A percentile compares a stretch with the other conserved stretches of the same genome.
Evolutionary conservation across 1,140 invertebrate genomes (phyloP).

Genomic region (Branchinecta lindahli): DNA sequence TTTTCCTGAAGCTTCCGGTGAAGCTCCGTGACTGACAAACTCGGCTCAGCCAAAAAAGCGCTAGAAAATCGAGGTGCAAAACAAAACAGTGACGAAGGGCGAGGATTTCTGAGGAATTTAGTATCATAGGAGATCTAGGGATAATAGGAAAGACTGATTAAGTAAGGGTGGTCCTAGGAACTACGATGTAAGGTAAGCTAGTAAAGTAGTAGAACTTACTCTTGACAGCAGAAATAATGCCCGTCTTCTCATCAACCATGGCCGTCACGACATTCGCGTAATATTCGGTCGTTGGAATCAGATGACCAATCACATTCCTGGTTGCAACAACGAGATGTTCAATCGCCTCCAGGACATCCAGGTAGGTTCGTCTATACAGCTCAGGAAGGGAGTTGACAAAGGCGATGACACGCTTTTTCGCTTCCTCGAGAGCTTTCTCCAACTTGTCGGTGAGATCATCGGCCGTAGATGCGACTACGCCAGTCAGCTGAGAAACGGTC

Average conservation of each 20-base stretch:
- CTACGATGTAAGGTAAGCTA: not conserved
- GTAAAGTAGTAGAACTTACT: not conserved
- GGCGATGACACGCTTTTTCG: not conserved
- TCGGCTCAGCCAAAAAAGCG: too few species aligned
- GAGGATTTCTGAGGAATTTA: too few species aligned
- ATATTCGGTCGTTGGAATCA: not conserved
- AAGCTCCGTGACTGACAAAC: too few species aligned
- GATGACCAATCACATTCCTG: not conserved
- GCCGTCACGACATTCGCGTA: not conserved
- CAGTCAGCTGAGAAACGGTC: not conserved
- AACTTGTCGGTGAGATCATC: not conserved
- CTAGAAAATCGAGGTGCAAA: too few species aligned
- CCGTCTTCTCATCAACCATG: not conserved
- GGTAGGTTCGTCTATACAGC: not conserved
- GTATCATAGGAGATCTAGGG: too few species aligned
- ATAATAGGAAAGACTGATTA: too few species aligned
- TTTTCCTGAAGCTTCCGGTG: too few species aligned
- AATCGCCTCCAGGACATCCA: not conserved
- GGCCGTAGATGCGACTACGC: not conserved
- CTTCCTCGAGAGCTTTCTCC: not conserved
- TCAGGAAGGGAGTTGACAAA: not conserved
- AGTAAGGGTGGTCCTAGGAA: too few species aligned
- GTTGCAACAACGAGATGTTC: not conserved
- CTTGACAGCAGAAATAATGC: not conserved
- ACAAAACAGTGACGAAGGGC: too few species aligned